phyloP scores from a whole-genome alignment of 64 coral and sea anemone genomes.

The Dendronephthya gigantea region DNA sequence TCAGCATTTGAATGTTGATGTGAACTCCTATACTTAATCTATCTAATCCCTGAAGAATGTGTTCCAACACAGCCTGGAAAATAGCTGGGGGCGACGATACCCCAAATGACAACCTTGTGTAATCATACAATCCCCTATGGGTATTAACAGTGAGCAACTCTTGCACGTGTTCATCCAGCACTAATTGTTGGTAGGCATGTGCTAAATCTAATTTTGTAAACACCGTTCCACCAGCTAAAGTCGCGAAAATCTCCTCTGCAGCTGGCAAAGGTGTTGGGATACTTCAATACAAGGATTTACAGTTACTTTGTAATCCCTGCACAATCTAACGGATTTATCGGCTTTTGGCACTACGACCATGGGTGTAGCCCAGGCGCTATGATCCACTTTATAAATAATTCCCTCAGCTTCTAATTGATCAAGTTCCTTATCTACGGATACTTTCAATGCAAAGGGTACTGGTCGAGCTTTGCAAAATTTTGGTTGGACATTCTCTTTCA shows the following conservation, averaged over 20 bases:
- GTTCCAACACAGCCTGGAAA: not conserved
- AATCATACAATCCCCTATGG: not conserved
- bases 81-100: conserved; percentile 1
- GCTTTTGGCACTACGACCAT: not conserved
- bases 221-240: not conserved
- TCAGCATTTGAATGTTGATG: too few relatives aligned
- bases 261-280: not conserved
- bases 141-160: not conserved
- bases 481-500: not conserved
- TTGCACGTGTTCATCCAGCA: not conserved
- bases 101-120: not conserved
- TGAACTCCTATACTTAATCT: too few relatives aligned
- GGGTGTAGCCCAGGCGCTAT: not conserved
- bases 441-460: not conserved
- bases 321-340: not conserved
- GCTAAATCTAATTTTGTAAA: conserved; percentile 28
- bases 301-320: not conserved
- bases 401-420: not conserved
- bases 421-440: not conserved
- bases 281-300: conserved; percentile 8
- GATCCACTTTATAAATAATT: not conserved
- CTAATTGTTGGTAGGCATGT: conserved; percentile 14
- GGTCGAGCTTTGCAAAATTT: not conserved
- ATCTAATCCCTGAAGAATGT: not conserved
- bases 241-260: not conserved